These are phyloP conservation scores for Pteromalus puparum DNA, from an alignment of 1,140 invertebrate genomes.

Conservation along the genomic window DNA sequence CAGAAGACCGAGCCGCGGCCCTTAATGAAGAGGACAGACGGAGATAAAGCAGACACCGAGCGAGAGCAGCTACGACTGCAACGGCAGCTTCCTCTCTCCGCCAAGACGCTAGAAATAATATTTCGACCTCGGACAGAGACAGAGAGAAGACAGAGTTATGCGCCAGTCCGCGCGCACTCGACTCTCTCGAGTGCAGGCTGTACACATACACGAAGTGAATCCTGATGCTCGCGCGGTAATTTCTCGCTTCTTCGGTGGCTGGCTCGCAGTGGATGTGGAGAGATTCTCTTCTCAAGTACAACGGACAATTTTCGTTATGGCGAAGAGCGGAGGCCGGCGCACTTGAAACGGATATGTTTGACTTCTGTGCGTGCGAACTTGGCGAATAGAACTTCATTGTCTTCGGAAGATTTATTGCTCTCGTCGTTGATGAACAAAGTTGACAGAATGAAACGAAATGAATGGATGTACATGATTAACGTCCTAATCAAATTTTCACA, in stretches of 20 bases:
- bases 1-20: neutral
- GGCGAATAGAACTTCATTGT: neutral
- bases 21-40: constrained; percentile 26
- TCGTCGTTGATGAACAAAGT: neutral
- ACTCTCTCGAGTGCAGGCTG: neutral
- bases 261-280: too few species aligned
- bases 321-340: neutral
- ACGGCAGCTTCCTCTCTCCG: neutral
- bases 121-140: constrained; percentile 19
- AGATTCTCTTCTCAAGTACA: too few species aligned
- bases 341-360: neutral
- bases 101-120: constrained; percentile 34
- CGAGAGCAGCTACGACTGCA: neutral
- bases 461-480: neutral
- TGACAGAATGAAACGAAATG: neutral
- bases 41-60: constrained; percentile 38
- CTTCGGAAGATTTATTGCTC: neutral
- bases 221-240: neutral
- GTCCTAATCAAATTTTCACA: neutral
- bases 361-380: neutral
- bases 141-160: neutral
- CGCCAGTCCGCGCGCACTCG: neutral
- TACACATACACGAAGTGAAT: neutral
- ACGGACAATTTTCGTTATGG: neutral
- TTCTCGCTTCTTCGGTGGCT: neutral